Percentiles rank a stretch among this genome's conserved stretches.
Conservation (phyloP, 1,140 invertebrate genomes). For the Rhagoletis zephyria region DNA sequence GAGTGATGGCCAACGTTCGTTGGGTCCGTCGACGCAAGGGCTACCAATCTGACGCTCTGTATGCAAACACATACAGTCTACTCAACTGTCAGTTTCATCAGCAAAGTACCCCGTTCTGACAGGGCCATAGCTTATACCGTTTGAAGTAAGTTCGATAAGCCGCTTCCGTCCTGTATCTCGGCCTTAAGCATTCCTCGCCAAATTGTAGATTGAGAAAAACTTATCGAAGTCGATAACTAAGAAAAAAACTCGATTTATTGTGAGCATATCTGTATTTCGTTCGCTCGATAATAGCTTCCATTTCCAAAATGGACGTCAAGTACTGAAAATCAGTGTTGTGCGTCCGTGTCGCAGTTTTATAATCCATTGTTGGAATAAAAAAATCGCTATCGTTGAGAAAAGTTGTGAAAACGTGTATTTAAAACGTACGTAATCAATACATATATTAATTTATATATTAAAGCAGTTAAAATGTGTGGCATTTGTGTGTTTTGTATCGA, state of each 20-base stretch:
- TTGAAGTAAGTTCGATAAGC: too few relatives aligned
- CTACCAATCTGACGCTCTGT: too few relatives aligned
- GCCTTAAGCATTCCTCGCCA: too few relatives aligned
- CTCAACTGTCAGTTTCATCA: too few relatives aligned
- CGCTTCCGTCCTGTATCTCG: too few relatives aligned
- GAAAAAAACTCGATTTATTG: neutral
- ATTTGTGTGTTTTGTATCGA: neutral
- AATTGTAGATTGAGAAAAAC: neutral
- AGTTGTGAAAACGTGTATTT: slow-evolving; percentile 7
- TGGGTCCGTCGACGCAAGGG: too few relatives aligned
- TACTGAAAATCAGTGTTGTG: neutral
- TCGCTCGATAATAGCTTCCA: neutral
- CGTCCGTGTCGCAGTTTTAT: neutral
- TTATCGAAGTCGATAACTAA: neutral
- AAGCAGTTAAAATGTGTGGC: neutral
- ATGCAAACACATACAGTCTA: too few relatives aligned
- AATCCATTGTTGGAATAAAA: neutral
- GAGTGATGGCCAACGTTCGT: too few relatives aligned
- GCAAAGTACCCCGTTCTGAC: too few relatives aligned
- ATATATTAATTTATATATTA: neutral
- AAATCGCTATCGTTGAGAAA: neutral
- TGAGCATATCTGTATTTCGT: neutral
- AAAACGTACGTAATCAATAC: slow-evolving; percentile 32
- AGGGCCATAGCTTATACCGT: too few relatives aligned
- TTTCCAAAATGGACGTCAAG: slow-evolving; percentile 48